phyloP scores from a whole-genome alignment of 2,797 vertebrate genomes.

The Parotocinclus haroldoi region DNA sequence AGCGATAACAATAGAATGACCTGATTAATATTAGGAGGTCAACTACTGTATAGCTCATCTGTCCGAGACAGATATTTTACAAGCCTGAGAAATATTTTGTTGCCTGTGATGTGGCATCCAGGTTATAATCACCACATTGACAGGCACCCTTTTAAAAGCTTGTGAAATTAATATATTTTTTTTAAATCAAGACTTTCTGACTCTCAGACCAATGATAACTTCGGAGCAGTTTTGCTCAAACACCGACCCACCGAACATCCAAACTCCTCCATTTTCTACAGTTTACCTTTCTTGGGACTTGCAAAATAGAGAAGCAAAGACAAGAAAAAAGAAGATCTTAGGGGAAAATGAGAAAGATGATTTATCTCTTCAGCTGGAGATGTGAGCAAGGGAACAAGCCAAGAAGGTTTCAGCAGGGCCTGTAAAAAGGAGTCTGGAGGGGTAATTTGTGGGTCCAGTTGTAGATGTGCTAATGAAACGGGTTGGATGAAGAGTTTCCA shows the following conservation, averaged over 20 bases:
- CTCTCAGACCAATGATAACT: conserved; percentile 32
- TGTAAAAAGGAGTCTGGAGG: conserved; percentile 59
- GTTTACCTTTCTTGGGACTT: conserved; percentile 38
- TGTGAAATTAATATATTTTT: no score
- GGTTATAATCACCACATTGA: no score
- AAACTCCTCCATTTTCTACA: conserved; percentile 18
- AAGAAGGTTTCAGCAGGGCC: conserved; percentile 58
- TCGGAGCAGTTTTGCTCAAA: conserved; percentile 4
- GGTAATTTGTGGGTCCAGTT: conserved; percentile 70
- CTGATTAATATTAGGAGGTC: no score
- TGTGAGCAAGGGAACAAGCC: conserved; percentile 57
- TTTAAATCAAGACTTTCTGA: no score
- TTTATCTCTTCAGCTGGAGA: conserved; percentile 60
- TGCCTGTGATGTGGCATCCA: no score
- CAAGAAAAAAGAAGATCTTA: neutral
- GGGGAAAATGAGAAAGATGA: conserved; percentile 54
- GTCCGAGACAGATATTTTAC: no score
- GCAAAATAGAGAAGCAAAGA: conserved; percentile 34
- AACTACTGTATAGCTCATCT: no score
- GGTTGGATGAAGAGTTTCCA: conserved; percentile 62
- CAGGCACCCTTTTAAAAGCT: no score
- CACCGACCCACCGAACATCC: neutral
- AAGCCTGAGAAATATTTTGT: no score
- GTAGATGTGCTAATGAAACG: conserved; percentile 70
- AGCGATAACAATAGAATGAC: no score